Percentiles rank a stretch among this genome's conserved stretches.
Conservation (phyloP, 2,888 invertebrate genomes). For the Chrysotoxum bicinctum region DNA sequence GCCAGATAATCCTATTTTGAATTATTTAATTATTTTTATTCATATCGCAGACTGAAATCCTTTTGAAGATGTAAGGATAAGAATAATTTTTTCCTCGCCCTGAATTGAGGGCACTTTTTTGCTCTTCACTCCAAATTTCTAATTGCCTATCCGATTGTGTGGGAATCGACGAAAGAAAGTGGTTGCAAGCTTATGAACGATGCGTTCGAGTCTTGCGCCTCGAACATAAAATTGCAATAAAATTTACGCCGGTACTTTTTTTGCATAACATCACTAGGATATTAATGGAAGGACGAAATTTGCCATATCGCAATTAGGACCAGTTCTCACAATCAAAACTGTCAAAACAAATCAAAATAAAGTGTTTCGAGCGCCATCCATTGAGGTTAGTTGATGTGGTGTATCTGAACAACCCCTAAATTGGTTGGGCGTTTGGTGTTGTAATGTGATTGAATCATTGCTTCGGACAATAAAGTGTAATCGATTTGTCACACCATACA, state of each 20-base stretch:
- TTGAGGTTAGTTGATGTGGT: slow-evolving; percentile 16
- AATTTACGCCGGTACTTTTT: slow-evolving; percentile 53
- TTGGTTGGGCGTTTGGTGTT: slow-evolving; percentile 46
- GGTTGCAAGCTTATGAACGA: slow-evolving; percentile 1
- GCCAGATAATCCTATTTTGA: slow-evolving; percentile 69
- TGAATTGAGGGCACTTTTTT: slow-evolving; percentile 27
- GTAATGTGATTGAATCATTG: slow-evolving; percentile 59
- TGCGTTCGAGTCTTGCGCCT: slow-evolving; percentile 9
- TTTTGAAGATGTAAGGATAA: slow-evolving; percentile 52
- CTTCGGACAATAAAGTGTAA: slow-evolving; percentile 55
- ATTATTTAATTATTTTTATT: slow-evolving; percentile 72
- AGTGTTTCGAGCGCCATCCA: slow-evolving; percentile 19
- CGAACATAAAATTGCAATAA: slow-evolving; percentile 65
- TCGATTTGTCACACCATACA: slow-evolving; percentile 43
- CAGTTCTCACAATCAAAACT: slow-evolving; percentile 77
- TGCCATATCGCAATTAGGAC: slow-evolving; percentile 76
- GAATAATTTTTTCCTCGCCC: background rate
- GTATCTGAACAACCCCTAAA: slow-evolving; percentile 56
- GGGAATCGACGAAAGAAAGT: slow-evolving; percentile 26
- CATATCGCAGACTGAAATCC: slow-evolving; percentile 60
- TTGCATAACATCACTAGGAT: slow-evolving; percentile 43
- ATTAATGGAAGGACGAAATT: slow-evolving; percentile 64
- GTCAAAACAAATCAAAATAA: slow-evolving; percentile 82
- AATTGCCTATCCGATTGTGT: slow-evolving; percentile 30
- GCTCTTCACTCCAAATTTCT: slow-evolving; percentile 10